phyloP scores from a whole-genome alignment of 2,888 invertebrate species.

The Acanthococcus lagerstroemiae region DNA sequence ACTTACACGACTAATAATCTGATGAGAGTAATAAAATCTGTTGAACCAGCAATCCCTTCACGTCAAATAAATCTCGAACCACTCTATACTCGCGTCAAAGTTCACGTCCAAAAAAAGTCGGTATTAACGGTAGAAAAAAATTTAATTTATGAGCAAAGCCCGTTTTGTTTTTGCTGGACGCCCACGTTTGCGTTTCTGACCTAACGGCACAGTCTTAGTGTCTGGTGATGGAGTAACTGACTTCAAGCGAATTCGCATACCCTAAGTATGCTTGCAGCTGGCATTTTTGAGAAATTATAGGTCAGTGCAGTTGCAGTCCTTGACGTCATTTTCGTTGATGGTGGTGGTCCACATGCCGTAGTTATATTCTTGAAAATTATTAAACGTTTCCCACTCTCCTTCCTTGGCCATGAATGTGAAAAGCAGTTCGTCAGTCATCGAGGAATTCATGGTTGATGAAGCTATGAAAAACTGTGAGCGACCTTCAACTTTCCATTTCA shows the following conservation, averaged over 20 bases:
- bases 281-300: background rate
- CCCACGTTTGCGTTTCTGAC: slow-evolving; percentile 2
- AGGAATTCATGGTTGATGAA: background rate
- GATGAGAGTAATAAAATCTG: background rate
- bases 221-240: slow-evolving; percentile 5
- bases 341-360: slow-evolving; percentile 2
- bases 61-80: background rate
- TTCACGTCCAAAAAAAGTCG: background rate
- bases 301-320: slow-evolving; percentile 2
- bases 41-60: background rate
- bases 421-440: background rate
- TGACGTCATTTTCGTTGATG: background rate
- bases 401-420: slow-evolving; percentile 3
- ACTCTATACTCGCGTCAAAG: background rate
- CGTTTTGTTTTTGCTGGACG: background rate
- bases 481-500: background rate
- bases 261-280: slow-evolving; percentile 2
- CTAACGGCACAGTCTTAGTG: slow-evolving; percentile 1
- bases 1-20: background rate
- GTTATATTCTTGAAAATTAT: slow-evolving; percentile 2
- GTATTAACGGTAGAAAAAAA: background rate
- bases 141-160: background rate
- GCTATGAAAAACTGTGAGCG: background rate
- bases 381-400: background rate
- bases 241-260: slow-evolving; percentile 5